phyloP scores from a whole-genome alignment of 2,888 invertebrate species.

The Philonicus albiceps region DNA sequence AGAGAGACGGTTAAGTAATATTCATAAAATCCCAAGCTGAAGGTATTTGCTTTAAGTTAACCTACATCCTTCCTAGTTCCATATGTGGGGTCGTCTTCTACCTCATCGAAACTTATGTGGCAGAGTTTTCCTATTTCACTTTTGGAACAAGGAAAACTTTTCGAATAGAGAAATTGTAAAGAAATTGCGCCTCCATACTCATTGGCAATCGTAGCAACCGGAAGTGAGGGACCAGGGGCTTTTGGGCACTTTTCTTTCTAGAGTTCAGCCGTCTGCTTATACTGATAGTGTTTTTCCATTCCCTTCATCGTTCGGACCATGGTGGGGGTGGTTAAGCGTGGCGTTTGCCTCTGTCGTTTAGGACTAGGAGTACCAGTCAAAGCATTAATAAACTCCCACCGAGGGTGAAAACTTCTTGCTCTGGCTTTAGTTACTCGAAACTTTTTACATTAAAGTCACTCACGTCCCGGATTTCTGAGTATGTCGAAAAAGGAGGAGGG shows the following conservation, averaged over 20 bases:
- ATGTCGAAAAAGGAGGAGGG: too few species aligned
- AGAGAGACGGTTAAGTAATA: background rate
- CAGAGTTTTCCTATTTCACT: conserved; percentile 23
- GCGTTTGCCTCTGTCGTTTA: background rate
- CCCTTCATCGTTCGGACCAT: background rate
- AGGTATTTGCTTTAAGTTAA: background rate
- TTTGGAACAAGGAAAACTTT: conserved; percentile 9
- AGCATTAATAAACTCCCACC: conserved; percentile 9
- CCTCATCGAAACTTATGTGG: conserved; percentile 17
- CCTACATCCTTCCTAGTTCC: background rate
- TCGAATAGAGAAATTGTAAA: conserved; percentile 28
- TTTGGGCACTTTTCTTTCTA: background rate
- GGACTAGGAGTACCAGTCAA: background rate
- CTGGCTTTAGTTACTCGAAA: conserved; percentile 2
- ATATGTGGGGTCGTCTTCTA: background rate
- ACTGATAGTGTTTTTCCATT: background rate
- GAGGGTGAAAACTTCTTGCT: background rate
- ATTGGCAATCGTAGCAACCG: background rate
- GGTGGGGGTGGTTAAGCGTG: background rate
- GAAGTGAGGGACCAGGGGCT: background rate
- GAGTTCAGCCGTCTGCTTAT: background rate
- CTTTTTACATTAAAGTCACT: conserved; percentile 27
- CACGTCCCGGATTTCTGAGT: conserved; percentile 4
- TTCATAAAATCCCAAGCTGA: background rate
- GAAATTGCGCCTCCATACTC: conserved; percentile 15